Percentiles rank a stretch among this genome's conserved stretches.
Evolutionary conservation across 1,140 invertebrate species (phyloP).

Genomic region (Acyrthosiphon pisum): DNA sequence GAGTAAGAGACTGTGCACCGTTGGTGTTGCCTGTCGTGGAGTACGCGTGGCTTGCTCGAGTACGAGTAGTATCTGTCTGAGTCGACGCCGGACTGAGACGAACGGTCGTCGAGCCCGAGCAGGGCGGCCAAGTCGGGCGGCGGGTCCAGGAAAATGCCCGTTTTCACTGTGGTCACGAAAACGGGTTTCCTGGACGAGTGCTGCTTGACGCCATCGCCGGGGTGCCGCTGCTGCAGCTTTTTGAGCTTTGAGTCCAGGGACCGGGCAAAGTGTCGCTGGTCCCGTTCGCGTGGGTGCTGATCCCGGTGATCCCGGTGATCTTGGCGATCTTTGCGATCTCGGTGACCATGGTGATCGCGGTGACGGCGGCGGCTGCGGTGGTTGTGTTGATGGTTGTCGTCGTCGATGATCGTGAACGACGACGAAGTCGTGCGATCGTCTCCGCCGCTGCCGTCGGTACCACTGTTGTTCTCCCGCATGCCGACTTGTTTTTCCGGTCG

Average conservation of each 20-base stretch:
- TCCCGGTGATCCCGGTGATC: background rate
- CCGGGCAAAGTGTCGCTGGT: slow-evolving; percentile 68
- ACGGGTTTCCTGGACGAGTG: slow-evolving; percentile 58
- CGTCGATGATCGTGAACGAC: slow-evolving; percentile 55
- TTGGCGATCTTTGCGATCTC: background rate
- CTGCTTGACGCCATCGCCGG: background rate
- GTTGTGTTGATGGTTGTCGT: slow-evolving; percentile 58
- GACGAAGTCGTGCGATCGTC: slow-evolving; percentile 15
- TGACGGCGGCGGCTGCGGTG: slow-evolving; percentile 61
- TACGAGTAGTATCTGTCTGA: slow-evolving; percentile 69
- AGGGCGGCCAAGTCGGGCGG: slow-evolving; percentile 74
- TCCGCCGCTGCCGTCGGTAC: background rate
- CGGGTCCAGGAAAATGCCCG: slow-evolving; percentile 78
- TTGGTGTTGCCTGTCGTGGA: slow-evolving; percentile 60
- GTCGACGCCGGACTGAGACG: slow-evolving; percentile 60
- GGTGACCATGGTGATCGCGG: slow-evolving; percentile 58
- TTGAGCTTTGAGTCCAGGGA: slow-evolving; percentile 72
- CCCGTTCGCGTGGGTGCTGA: slow-evolving; percentile 57
- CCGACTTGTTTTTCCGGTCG: background rate
- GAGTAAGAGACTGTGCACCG: background rate
- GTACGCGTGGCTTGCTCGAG: slow-evolving; percentile 68
- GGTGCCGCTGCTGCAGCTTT: slow-evolving; percentile 67
- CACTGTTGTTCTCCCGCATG: background rate
- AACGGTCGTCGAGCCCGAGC: slow-evolving; percentile 66
- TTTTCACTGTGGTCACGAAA: slow-evolving; percentile 80